These are phyloP conservation scores for Drosophila kuntzei DNA, from an alignment of 2,888 invertebrate genomes.

Conservation along the genomic window DNA sequence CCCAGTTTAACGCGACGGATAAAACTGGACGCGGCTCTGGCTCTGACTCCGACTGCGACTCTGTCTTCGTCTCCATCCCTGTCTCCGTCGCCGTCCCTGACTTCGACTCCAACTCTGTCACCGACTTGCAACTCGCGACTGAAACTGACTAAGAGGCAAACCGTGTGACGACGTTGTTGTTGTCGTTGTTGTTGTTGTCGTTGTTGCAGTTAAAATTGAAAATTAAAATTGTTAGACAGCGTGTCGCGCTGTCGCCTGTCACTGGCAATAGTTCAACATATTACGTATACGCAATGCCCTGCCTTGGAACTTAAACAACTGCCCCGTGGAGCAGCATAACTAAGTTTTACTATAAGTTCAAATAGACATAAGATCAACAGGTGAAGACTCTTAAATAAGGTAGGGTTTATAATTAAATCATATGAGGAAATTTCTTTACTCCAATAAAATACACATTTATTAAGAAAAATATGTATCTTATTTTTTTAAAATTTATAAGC, in stretches of 20 bases:
- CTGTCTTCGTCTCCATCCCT: neutral
- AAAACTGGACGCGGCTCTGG: slow-evolving; percentile 59
- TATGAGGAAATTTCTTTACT: neutral
- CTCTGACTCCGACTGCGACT: slow-evolving; percentile 18
- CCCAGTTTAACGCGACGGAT: slow-evolving; percentile 66
- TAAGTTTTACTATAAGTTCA: neutral
- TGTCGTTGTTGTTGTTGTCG: slow-evolving; percentile 26
- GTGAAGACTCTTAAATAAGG: neutral
- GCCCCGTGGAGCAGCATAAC: neutral
- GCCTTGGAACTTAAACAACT: slow-evolving; percentile 4
- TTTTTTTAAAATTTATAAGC: neutral
- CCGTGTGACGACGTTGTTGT: slow-evolving; percentile 60
- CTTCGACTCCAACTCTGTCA: slow-evolving; percentile 12
- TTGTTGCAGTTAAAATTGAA: slow-evolving; percentile 70
- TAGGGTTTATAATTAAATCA: neutral
- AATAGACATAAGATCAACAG: neutral
- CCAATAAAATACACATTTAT: neutral
- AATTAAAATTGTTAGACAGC: slow-evolving; percentile 81
- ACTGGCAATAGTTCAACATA: slow-evolving; percentile 58
- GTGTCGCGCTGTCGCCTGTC: slow-evolving; percentile 78
- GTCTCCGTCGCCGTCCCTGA: neutral
- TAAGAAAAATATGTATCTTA: neutral
- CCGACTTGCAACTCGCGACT: slow-evolving; percentile 11
- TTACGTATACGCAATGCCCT: slow-evolving; percentile 64
- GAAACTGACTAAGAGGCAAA: slow-evolving; percentile 47